A percentile compares a stretch with the other conserved stretches of the same genome.
Conservation (phyloP, 2,113 vertebrate genomes). For the Corvus hawaiiensis region DNA sequence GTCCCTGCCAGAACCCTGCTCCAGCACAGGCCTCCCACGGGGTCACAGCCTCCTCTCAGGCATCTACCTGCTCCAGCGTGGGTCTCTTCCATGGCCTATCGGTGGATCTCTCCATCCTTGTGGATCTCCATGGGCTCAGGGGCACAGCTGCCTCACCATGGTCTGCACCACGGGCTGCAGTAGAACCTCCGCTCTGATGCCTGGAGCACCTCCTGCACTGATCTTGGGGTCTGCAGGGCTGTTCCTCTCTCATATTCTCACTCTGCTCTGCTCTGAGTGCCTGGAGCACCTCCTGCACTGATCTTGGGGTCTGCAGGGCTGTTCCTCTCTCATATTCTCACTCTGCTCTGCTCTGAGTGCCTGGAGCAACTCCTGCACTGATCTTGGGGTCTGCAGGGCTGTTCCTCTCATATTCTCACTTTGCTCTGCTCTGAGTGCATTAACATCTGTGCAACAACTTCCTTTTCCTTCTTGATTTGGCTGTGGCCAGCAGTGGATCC, state of each 20-base stretch:
- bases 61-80: accelerated
- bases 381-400: neutral
- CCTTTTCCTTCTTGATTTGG: neutral
- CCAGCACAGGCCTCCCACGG: neutral
- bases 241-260: neutral
- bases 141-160: neutral
- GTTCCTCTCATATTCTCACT: neutral
- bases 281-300: neutral
- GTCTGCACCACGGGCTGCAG: accelerated
- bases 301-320: neutral
- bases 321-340: neutral
- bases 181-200: neutral
- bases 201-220: neutral
- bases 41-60: neutral
- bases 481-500: accelerated
- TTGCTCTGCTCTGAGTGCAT: neutral
- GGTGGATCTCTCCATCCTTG: neutral
- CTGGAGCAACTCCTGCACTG: neutral
- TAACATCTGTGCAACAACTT: neutral
- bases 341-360: neutral
- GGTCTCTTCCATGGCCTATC: neutral
- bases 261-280: neutral
- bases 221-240: neutral
- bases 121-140: neutral
- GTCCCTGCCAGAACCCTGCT: neutral